These are phyloP conservation scores for Apteryx owenii DNA, from an alignment of 2,113 vertebrate genomes.

Conservation along the genomic window DNA sequence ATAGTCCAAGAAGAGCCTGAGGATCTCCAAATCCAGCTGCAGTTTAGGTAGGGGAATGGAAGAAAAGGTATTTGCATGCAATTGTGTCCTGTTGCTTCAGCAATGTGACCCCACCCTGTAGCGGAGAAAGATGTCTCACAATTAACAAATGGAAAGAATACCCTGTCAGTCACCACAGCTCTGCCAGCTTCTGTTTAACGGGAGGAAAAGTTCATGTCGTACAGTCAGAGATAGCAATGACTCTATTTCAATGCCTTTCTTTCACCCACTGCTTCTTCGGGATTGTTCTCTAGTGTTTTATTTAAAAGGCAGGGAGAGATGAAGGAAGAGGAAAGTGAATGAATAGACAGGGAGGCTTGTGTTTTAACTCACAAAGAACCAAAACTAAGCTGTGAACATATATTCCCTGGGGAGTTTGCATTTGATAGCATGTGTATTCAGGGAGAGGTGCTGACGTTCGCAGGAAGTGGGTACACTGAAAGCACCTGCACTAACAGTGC, in stretches of 20 bases:
- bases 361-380: slow-evolving; percentile 42
- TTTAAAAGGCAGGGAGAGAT: slow-evolving; percentile 30
- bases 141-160: slow-evolving; percentile 13
- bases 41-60: slow-evolving; percentile 1
- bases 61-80: slow-evolving; percentile 24
- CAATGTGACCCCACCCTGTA: slow-evolving; percentile 25
- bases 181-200: background rate
- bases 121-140: slow-evolving; percentile 9
- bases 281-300: slow-evolving; percentile 26
- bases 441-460: background rate
- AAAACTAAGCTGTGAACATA: background rate
- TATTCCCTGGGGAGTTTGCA: background rate
- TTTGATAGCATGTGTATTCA: slow-evolving; percentile 3
- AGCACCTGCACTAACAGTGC: slow-evolving; percentile 35
- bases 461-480: slow-evolving; percentile 2
- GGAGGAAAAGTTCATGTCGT: background rate
- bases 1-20: slow-evolving; percentile 9
- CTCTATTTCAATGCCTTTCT: background rate
- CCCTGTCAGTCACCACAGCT: background rate
- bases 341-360: background rate
- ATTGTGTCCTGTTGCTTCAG: slow-evolving; percentile 8
- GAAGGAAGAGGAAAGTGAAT: background rate
- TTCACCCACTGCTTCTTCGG: slow-evolving; percentile 8
- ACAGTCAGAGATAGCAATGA: background rate
- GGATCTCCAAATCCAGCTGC: slow-evolving; percentile 52